These are phyloP conservation scores for Drosophila tanythrix DNA, from an alignment of 2,888 invertebrate genomes.

Conservation along the genomic window DNA sequence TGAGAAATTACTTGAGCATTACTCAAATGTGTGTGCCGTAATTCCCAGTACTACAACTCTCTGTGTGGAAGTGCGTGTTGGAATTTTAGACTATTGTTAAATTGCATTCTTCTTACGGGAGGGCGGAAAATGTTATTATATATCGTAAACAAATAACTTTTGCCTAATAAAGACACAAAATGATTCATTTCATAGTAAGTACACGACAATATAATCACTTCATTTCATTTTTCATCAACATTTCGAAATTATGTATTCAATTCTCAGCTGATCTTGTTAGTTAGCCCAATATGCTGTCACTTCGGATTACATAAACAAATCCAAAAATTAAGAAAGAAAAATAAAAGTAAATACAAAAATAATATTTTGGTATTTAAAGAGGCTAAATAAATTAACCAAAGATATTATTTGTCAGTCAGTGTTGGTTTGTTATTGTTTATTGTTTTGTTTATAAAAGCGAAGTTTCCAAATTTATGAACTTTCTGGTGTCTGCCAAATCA, in stretches of 20 bases:
- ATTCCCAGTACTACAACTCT: constrained; percentile 10
- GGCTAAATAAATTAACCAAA: constrained; percentile 59
- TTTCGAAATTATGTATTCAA: not conserved
- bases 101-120: constrained; percentile 1
- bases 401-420: constrained; percentile 54
- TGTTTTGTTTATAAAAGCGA: constrained; percentile 12
- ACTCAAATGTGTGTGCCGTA: constrained; percentile 30
- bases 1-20: constrained; percentile 46
- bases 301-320: constrained; percentile 22
- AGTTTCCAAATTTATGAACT: constrained; percentile 49
- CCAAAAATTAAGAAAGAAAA: constrained; percentile 4
- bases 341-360: constrained; percentile 10
- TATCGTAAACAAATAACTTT: not conserved
- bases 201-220: not conserved
- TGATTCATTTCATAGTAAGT: not conserved
- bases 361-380: constrained; percentile 41
- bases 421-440: constrained; percentile 17
- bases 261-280: not conserved
- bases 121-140: not conserved
- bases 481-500: constrained; percentile 64
- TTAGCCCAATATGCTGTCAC: constrained; percentile 34
- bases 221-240: not conserved
- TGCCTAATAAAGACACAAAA: not conserved
- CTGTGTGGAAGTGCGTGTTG: constrained; percentile 40
- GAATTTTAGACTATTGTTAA: constrained; percentile 37